Evolutionary conservation across 2,888 invertebrate species (phyloP).

Genomic region (Agrochola macilenta): DNA sequence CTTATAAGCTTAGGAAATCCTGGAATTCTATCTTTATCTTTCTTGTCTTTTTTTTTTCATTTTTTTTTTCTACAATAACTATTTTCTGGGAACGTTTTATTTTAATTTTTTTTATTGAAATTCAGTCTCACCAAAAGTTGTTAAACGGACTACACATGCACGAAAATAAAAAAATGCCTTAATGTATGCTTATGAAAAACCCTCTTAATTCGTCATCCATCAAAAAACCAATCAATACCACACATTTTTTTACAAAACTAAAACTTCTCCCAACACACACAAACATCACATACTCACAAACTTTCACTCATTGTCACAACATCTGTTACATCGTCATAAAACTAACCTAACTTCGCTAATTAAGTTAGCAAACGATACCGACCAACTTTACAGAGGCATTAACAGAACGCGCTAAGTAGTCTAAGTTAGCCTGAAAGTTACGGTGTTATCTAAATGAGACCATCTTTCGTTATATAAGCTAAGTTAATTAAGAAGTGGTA

Average conservation of each 20-base stretch:
- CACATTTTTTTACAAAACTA: conserved; percentile 5
- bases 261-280: conserved; percentile 2
- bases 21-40: too few relatives aligned
- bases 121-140: not conserved
- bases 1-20: not conserved
- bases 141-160: not conserved
- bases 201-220: not conserved
- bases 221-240: not conserved
- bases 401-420: conserved; percentile 84
- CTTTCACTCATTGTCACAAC: conserved; percentile 55
- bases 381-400: conserved; percentile 77
- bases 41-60: too few relatives aligned
- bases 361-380: conserved; percentile 73
- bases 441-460: conserved; percentile 91
- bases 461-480: conserved; percentile 91
- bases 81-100: not conserved
- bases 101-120: not conserved
- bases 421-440: conserved; percentile 88
- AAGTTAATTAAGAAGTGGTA: conserved; percentile 91
- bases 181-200: not conserved
- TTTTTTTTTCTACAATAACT: not conserved
- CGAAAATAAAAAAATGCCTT: not conserved
- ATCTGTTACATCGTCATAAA: conserved; percentile 73
- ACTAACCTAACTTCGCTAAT: conserved; percentile 78
- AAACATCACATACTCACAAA: conserved; percentile 14